A percentile compares a stretch with the other conserved stretches of the same genome.
phyloP scores from a whole-genome alignment of 2,113 vertebrate species.

The Burhinus oedicnemus region DNA sequence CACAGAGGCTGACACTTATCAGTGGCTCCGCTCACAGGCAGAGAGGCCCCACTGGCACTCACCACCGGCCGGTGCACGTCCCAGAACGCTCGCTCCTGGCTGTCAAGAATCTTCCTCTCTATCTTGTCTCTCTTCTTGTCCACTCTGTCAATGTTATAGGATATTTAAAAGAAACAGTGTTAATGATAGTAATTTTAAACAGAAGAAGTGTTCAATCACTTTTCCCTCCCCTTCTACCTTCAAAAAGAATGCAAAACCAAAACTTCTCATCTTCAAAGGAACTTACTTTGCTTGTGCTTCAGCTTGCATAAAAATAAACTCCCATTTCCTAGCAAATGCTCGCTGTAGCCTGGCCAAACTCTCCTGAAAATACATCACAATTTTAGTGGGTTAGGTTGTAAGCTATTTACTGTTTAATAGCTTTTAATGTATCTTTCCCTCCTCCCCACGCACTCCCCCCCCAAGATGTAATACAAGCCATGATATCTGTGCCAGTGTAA shows the following conservation, averaged over 20 bases:
- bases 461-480: not conserved
- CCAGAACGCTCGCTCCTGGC: constrained; percentile 97
- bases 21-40: not conserved
- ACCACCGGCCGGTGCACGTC: constrained; percentile 98
- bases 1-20: not conserved
- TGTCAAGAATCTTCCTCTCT: constrained; percentile 97
- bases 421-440: not conserved
- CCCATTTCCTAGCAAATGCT: constrained; percentile 97
- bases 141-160: constrained; percentile 77
- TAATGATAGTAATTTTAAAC: not conserved
- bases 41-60: constrained; percentile 32
- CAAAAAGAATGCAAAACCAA: not conserved
- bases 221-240: not conserved
- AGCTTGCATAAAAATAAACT: constrained; percentile 99
- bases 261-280: not conserved
- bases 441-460: accelerated
- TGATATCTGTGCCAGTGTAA: not conserved
- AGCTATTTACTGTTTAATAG: not conserved
- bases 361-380: constrained; percentile 81
- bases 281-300: constrained; percentile 99
- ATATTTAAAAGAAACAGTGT: constrained; percentile 1
- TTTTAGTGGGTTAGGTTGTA: not conserved
- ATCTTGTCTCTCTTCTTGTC: constrained; percentile 99
- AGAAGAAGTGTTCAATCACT: not conserved
- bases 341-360: constrained; percentile 96